Percentiles rank a stretch among this genome's conserved stretches.
phyloP scores from a whole-genome alignment of 2,888 invertebrate species.

The Ormyrus rosae region DNA sequence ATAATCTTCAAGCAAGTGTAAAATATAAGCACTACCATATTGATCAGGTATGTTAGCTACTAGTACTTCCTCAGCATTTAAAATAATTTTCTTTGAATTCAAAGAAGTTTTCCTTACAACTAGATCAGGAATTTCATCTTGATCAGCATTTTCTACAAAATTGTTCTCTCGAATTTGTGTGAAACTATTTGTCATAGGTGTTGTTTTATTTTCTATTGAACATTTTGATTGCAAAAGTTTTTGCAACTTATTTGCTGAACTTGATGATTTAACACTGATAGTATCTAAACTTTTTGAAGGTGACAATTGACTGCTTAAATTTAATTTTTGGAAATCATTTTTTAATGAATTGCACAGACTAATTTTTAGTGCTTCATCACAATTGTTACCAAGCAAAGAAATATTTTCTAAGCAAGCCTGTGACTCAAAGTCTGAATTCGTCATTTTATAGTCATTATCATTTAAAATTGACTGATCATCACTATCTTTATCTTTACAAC shows the following conservation, averaged over 20 bases:
- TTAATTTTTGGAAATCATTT: no score
- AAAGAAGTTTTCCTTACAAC: background rate
- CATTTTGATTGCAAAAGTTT: no score
- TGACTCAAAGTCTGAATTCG: background rate
- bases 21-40: slow-evolving; percentile 62
- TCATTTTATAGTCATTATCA: background rate
- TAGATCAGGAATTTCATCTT: slow-evolving; percentile 38
- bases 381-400: background rate
- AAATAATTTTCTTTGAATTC: slow-evolving; percentile 30
- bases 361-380: no score
- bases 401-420: background rate
- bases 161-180: no score
- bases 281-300: background rate
- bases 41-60: slow-evolving; percentile 66
- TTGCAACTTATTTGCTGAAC: background rate
- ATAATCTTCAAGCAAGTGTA: slow-evolving; percentile 66
- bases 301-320: background rate
- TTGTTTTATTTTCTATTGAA: no score
- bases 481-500: background rate
- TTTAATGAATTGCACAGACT: no score
- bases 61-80: slow-evolving; percentile 63
- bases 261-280: background rate
- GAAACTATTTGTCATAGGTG: no score
- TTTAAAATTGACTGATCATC: no score
- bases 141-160: background rate